Percentiles rank a stretch among this genome's conserved stretches.
Conservation (phyloP, 2,888 invertebrate genomes). For the Idaea aversata region DNA sequence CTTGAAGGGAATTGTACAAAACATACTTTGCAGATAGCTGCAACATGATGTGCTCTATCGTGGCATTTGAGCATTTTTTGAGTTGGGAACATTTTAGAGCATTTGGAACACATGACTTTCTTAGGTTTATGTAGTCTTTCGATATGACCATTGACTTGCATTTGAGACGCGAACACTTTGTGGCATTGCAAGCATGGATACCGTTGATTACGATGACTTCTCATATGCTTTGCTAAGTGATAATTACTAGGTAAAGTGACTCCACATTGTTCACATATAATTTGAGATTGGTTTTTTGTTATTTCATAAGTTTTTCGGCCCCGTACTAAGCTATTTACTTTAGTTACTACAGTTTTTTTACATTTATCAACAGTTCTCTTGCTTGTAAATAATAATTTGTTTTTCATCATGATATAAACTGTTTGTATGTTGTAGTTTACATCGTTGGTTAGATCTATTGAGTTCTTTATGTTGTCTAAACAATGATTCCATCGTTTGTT, state of each 20-base stretch:
- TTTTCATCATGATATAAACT: constrained; percentile 47
- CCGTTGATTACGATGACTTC: constrained; percentile 39
- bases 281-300: constrained; percentile 29
- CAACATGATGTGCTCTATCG: constrained; percentile 46
- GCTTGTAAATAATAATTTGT: constrained; percentile 51
- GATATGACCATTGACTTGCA: constrained; percentile 46
- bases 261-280: constrained; percentile 56
- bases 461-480: constrained; percentile 36
- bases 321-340: constrained; percentile 48
- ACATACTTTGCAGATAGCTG: constrained; percentile 56
- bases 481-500: constrained; percentile 46
- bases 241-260: constrained; percentile 39
- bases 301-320: constrained; percentile 39
- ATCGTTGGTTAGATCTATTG: constrained; percentile 37
- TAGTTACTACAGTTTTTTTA: constrained; percentile 45
- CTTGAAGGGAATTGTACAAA: constrained; percentile 55
- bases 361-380: constrained; percentile 31
- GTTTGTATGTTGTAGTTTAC: constrained; percentile 39
- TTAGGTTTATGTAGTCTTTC: constrained; percentile 61
- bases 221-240: constrained; percentile 46
- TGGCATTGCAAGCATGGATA: constrained; percentile 51
- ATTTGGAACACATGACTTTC: constrained; percentile 50
- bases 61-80: constrained; percentile 52
- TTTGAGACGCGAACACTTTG: constrained; percentile 46
- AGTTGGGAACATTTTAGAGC: constrained; percentile 59